A percentile compares a stretch with the other conserved stretches of the same genome.
Evolutionary conservation across 2,797 vertebrate species (phyloP).

Genomic region (Gastrophryne carolinensis): DNA sequence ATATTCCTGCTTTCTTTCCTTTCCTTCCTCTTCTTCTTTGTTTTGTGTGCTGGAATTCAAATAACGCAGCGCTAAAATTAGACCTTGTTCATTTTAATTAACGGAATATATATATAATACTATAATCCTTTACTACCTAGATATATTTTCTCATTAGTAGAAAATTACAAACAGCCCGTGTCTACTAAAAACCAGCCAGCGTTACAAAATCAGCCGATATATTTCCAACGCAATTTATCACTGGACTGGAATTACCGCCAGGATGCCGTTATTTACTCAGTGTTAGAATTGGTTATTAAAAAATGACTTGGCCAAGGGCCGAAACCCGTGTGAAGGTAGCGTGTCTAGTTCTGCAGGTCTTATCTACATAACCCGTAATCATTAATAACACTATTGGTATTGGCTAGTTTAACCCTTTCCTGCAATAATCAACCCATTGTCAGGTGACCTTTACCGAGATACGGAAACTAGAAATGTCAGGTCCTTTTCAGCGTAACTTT

Average conservation of each 20-base stretch:
- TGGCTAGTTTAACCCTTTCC: constrained; percentile 34
- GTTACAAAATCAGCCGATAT: constrained; percentile 49
- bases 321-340: background rate
- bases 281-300: constrained; percentile 33
- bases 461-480: constrained; percentile 25
- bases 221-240: constrained; percentile 49
- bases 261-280: constrained; percentile 39
- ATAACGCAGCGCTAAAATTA: constrained; percentile 51
- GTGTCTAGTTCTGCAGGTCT: constrained; percentile 5
- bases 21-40: constrained; percentile 16
- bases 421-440: background rate
- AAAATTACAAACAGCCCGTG: constrained; percentile 49
- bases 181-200: constrained; percentile 49
- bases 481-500: background rate
- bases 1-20: constrained; percentile 39
- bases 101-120: constrained; percentile 52
- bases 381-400: constrained; percentile 27
- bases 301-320: constrained; percentile 29
- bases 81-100: constrained; percentile 53
- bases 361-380: constrained; percentile 27
- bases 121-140: constrained; percentile 52
- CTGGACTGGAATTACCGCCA: constrained; percentile 33
- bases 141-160: constrained; percentile 52
- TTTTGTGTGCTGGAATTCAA: constrained; percentile 33
- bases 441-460: constrained; percentile 32